Percentiles rank a stretch among this genome's conserved stretches.
Conservation (phyloP, 2,797 vertebrate genomes). For the Hypotaenidia okinawae region DNA sequence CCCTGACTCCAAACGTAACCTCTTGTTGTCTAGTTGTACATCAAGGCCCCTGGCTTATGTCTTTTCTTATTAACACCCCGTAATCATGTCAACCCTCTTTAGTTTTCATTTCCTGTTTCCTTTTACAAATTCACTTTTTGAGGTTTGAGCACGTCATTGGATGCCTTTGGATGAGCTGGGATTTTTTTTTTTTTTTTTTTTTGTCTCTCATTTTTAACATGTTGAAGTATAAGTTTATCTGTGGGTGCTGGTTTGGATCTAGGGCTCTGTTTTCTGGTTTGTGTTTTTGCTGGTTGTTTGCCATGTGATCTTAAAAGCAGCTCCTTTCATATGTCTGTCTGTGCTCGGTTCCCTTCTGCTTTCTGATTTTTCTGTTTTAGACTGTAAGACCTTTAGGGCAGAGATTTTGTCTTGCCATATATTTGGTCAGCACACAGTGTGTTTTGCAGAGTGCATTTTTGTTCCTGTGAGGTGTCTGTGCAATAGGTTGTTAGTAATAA, state of each 20-base stretch:
- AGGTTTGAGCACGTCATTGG: not conserved
- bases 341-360: not conserved
- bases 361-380: not conserved
- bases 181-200: constrained; percentile 35
- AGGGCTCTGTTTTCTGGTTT: constrained; percentile 12
- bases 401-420: not conserved
- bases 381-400: not conserved
- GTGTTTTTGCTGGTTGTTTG: not conserved
- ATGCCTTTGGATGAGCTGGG: constrained; percentile 18
- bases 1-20: constrained; percentile 79
- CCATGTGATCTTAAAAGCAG: not conserved
- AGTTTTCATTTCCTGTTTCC: constrained; percentile 76
- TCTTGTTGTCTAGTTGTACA: constrained; percentile 84
- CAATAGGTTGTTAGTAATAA: not conserved
- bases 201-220: not conserved
- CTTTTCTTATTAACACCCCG: constrained; percentile 84
- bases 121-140: constrained; percentile 65
- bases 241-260: not conserved
- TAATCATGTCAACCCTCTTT: constrained; percentile 78
- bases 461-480: not conserved
- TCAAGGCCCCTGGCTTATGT: constrained; percentile 82
- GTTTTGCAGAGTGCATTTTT: not conserved
- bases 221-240: not conserved
- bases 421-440: not conserved
- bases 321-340: not conserved